phyloP scores from a whole-genome alignment of 2,113 vertebrate genomes.

The Pagrus major region DNA sequence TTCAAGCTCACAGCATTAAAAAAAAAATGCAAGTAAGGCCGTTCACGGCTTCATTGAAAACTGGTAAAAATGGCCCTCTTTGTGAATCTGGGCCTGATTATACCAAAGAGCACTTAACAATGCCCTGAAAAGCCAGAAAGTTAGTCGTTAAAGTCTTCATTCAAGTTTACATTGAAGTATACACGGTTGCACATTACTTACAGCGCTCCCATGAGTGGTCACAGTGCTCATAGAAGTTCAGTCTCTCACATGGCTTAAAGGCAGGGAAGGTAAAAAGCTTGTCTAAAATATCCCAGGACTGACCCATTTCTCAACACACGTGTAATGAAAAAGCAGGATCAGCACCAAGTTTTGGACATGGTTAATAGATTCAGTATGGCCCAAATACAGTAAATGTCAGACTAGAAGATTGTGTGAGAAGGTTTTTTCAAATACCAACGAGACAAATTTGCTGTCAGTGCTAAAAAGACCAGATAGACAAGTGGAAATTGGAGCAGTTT shows the following conservation, averaged over 20 bases:
- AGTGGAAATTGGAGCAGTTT: no score
- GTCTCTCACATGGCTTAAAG: not conserved
- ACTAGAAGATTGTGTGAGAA: not conserved
- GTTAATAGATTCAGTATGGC: not conserved
- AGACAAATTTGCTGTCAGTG: not conserved
- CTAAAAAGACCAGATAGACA: not conserved
- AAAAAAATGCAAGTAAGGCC: no score
- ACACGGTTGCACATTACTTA: not conserved
- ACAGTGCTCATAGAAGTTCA: not conserved
- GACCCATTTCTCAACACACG: conserved; percentile 9
- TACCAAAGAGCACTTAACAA: no score
- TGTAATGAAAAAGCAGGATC: conserved; percentile 1
- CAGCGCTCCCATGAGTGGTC: not conserved
- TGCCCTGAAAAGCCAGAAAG: no score
- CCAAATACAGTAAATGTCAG: not conserved
- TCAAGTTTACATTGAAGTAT: not conserved
- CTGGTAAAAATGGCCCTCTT: no score
- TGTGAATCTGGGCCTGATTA: no score
- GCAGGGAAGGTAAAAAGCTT: conserved; percentile 5
- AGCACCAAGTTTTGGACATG: conserved; percentile 1
- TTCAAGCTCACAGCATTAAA: no score
- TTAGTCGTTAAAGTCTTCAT: no score
- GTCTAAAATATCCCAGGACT: not conserved
- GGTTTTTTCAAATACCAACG: not conserved
- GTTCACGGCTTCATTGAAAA: no score